Evolutionary conservation across 2,113 vertebrate species (phyloP), one percentile per base, ranked within the genome.

Genomic region (Bubo blakistoni): DNA sequence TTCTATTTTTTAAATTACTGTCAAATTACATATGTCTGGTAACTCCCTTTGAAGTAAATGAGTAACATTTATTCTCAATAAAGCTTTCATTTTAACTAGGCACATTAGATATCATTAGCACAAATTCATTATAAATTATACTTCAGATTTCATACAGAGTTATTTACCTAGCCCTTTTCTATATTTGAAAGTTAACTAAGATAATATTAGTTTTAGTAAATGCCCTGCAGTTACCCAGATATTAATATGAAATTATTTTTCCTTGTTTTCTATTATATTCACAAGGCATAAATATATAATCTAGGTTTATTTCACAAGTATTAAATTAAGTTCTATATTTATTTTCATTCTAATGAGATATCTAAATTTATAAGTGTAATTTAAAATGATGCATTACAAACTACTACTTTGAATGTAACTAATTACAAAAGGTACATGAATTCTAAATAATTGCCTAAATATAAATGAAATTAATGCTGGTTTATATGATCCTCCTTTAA

Each of bases 41-140:
- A 96, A 97, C 92, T 96, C 95, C 79, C 96, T 97, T 98, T 98
- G 97, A 97, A 97, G 93, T 89, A 98, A 98, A 98, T 97, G 95
- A 98, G 96, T 74, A 98, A 94, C 96, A 97, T 98, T 98, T 98
- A 97, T 97, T 98, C 83, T 97, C 96, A 95, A 97, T 98, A 98
- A 97, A 96, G 74, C 70, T 96, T 97, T 97, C 89, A 94, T 98
- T 98, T 98, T 96, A 97, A 97, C 95, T 95, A 97, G 78, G 94
- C 90, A 81, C 85, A 97, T 98, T 98, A 97, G 96, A 97, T 96
- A 97, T 97, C 97, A 98, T 98, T 98, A 98, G 95, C 77, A 98
- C 92, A 97, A 98, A 98, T 97, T 98, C 97, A 97, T 97, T 98
- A 97, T 90, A 98, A 98, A 98, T 98, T 96, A 96, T 91, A 96